A percentile compares a stretch with the other conserved stretches of the same genome.
These are phyloP conservation scores for Meandrusa payeni DNA, from an alignment of 2,888 invertebrate genomes.

Conservation along the genomic window DNA sequence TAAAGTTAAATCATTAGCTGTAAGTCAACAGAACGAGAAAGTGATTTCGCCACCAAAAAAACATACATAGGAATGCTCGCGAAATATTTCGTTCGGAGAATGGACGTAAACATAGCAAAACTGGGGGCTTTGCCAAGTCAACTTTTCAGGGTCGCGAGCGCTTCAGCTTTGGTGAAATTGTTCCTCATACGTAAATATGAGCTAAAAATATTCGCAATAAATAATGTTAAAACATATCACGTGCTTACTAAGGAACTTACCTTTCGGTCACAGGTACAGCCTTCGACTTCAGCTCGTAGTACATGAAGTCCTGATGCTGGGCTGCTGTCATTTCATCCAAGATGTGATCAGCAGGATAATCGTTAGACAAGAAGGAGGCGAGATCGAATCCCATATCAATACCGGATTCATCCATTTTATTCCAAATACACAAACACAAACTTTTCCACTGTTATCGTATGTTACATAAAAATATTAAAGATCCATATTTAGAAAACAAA, in stretches of 20 bases:
- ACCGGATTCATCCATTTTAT: constrained; percentile 83
- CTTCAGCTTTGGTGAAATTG: constrained; percentile 66
- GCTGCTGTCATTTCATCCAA: constrained; percentile 79
- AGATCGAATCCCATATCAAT: constrained; percentile 84
- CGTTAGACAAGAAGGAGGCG: constrained; percentile 78
- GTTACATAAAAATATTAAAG: constrained; percentile 41
- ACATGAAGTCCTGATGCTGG: constrained; percentile 82
- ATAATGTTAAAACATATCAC: constrained; percentile 29
- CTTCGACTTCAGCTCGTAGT: constrained; percentile 83
- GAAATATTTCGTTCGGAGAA: constrained; percentile 40
- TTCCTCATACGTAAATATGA: constrained; percentile 57
- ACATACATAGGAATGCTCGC: constrained; percentile 37
- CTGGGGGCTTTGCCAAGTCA: constrained; percentile 73
- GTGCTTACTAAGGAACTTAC: constrained; percentile 50
- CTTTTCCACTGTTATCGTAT: constrained; percentile 51
- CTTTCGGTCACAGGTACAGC: constrained; percentile 81
- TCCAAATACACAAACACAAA: constrained; percentile 58
- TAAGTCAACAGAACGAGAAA: constrained; percentile 9
- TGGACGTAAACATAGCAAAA: constrained; percentile 59
- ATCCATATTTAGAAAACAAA: constrained; percentile 54
- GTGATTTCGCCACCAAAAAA: constrained; percentile 9
- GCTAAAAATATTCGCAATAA: constrained; percentile 69
- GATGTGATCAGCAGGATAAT: constrained; percentile 74
- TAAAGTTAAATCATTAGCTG: neutral
- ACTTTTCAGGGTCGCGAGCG: constrained; percentile 69